Base-by-base conservation (phyloP, 2,113 vertebrate genomes). In the Platycercus adscitus region DNA sequence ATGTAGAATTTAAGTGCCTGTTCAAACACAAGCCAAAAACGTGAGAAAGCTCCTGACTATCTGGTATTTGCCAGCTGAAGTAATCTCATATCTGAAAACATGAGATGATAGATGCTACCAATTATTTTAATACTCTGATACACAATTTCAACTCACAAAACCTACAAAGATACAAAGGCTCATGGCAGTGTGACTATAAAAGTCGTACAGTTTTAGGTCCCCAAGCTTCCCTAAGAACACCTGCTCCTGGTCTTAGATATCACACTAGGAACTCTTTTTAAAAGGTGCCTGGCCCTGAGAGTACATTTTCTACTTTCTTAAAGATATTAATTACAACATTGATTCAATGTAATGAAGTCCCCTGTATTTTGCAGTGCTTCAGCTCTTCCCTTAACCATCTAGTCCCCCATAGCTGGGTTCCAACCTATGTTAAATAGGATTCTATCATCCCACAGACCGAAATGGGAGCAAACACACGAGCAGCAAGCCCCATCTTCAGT, bases 101-200 rank as follows among this genome's bases (percentile, higher is more conserved):
- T 1, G 1, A 80, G 7, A 17, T 20, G 65, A 77, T 1, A 82
- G 13, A 76, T 24, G 16, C 8, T 21, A 60, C 17, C 3, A 7
- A 60, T 12, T 50, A 37, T 23, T 78, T 81, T 68, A 91, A 80
- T 55, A 41, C 10, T n/a, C 35, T 17, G 25, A 60, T 29, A 72
- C 10, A 65, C 9, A 49, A 35, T 35, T 58, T 10, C 8, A 17
- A 70, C 1, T 1, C 46, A 80, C 19, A 66, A 84, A 69, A 55
- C 0, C 23, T 17, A 44, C 5, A 14, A 53, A 56, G 31, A 56
- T 7, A 63, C 4, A 6, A 49, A 71, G 14, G 35, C 17, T 56
- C 49, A 26, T 0, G 1, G 37, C 33, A 80, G 24, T 4, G 10
- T 11, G 16, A 39, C 20, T 63, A 10, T 2, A 39, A 0, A 7